phyloP scores from a whole-genome alignment of 2,888 invertebrate genomes.

The Ferrisia virgata region DNA sequence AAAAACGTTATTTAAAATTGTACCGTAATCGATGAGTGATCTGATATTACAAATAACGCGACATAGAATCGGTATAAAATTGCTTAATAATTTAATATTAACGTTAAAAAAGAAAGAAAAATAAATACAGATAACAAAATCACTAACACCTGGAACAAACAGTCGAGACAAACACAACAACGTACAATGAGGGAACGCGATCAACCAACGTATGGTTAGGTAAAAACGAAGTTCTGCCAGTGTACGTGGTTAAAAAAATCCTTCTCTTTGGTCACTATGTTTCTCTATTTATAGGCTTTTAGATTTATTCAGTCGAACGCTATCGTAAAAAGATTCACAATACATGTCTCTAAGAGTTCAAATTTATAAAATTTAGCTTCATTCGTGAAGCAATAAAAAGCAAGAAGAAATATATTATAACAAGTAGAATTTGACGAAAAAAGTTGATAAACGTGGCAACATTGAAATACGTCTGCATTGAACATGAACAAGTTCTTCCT shows the following conservation, averaged over 20 bases:
- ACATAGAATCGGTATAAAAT: background rate
- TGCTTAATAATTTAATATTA: background rate
- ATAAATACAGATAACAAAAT: constrained; percentile 16
- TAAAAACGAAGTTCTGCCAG: background rate
- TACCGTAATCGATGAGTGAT: background rate
- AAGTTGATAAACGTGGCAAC: background rate
- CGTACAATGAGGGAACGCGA: background rate
- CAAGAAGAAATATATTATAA: too few species aligned
- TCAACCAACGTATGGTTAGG: background rate
- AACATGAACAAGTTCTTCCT: too few species aligned
- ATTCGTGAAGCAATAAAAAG: too few species aligned
- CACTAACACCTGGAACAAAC: constrained; percentile 4
- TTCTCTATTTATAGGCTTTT: too few species aligned
- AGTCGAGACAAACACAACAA: constrained; percentile 13
- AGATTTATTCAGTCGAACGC: too few species aligned
- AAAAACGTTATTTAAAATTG: background rate
- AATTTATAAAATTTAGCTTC: too few species aligned
- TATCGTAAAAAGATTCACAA: too few species aligned
- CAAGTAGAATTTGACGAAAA: too few species aligned
- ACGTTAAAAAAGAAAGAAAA: background rate
- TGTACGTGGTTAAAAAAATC: background rate
- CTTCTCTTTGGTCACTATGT: background rate
- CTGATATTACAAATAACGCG: background rate
- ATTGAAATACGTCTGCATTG: background rate
- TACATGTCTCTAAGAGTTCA: too few species aligned